Conservation (phyloP, 2,888 invertebrate genomes). For the Pyrrhia umbra region DNA sequence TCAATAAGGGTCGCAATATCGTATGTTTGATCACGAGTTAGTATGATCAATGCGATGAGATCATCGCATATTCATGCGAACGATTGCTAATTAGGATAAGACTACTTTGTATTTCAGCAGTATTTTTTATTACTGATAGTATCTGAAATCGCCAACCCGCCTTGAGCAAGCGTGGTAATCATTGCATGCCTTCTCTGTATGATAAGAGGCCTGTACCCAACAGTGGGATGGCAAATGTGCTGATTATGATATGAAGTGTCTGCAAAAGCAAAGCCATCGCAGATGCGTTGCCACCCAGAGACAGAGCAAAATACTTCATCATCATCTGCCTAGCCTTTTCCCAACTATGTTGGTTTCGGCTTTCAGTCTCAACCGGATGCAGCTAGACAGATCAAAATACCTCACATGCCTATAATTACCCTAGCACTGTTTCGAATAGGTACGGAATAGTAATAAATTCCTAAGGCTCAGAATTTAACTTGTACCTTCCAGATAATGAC, state of each 20-base stretch:
- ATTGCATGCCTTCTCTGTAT: too few relatives aligned
- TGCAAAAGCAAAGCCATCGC: neutral
- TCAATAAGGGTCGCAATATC: neutral
- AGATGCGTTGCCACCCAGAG: neutral
- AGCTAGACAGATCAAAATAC: too few relatives aligned
- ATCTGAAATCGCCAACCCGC: too few relatives aligned
- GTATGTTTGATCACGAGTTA: neutral
- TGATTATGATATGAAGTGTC: too few relatives aligned
- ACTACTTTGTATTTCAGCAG: neutral
- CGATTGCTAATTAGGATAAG: neutral
- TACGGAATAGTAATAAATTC: neutral
- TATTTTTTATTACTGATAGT: neutral
- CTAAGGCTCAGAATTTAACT: neutral
- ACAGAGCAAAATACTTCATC: neutral
- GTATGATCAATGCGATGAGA: neutral
- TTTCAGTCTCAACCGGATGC: too few relatives aligned
- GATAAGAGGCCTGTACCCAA: too few relatives aligned
- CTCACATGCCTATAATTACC: too few relatives aligned
- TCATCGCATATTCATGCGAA: neutral
- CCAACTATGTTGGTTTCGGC: too few relatives aligned
- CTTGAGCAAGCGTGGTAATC: too few relatives aligned
- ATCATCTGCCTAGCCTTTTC: too few relatives aligned
- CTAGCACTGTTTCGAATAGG: too few relatives aligned
- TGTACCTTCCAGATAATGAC: slow-evolving; percentile 88
- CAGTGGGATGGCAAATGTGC: too few relatives aligned